Evolutionary conservation across 1,140 invertebrate genomes (phyloP).

Genomic region (Drosophila mayri): DNA sequence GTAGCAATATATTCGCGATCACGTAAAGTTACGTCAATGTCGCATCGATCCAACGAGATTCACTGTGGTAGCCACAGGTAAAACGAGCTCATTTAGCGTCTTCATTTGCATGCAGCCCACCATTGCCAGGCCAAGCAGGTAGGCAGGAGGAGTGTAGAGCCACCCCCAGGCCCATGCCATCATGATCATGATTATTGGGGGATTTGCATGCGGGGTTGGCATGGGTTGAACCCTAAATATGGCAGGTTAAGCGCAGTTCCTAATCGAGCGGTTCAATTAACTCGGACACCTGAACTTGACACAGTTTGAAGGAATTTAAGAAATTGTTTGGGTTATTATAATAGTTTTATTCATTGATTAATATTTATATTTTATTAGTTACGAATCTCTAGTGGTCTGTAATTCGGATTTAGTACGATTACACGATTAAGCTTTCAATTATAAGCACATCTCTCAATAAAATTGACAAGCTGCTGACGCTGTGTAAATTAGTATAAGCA

Average conservation of each 20-base stretch:
- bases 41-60: slow-evolving; percentile 40
- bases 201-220: slow-evolving; percentile 46
- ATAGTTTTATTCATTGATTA: background rate
- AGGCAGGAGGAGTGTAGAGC: slow-evolving; percentile 24
- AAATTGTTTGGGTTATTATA: background rate
- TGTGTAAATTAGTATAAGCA: slow-evolving; percentile 18
- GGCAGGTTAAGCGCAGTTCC: slow-evolving; percentile 23
- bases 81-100: slow-evolving; percentile 53
- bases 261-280: slow-evolving; percentile 21
- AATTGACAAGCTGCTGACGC: slow-evolving; percentile 6
- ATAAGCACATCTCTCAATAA: background rate
- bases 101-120: slow-evolving; percentile 69
- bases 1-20: slow-evolving; percentile 38
- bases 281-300: slow-evolving; percentile 59
- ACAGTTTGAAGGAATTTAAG: slow-evolving; percentile 5
- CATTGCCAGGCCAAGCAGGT: background rate
- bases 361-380: background rate
- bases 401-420: background rate
- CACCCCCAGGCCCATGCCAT: slow-evolving; percentile 26
- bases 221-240: slow-evolving; percentile 48
- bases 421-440: background rate
- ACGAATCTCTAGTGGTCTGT: background rate
- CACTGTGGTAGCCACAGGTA: slow-evolving; percentile 25
- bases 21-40: slow-evolving; percentile 76
- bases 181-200: slow-evolving; percentile 19